These are phyloP conservation scores for Sylvilagus bachmani DNA, from an alignment of 2,113 vertebrate genomes.

Conservation along the genomic window DNA sequence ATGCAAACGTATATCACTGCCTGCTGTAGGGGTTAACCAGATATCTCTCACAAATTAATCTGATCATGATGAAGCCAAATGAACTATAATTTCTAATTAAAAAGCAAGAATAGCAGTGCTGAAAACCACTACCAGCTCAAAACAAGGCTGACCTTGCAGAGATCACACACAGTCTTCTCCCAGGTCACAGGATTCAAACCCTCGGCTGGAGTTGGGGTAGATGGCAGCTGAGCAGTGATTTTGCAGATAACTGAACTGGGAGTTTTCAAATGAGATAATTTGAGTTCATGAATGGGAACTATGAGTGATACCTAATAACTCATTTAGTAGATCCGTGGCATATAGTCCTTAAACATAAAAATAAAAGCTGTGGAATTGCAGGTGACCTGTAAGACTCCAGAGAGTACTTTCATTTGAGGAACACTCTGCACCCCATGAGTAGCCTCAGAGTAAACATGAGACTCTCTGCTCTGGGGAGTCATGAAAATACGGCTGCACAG, in stretches of 20 bases:
- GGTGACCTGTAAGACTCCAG: background rate
- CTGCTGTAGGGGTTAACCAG: slow-evolving; percentile 35
- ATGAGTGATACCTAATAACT: slow-evolving; percentile 69
- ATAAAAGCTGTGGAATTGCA: background rate
- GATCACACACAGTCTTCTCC: background rate
- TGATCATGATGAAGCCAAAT: slow-evolving; percentile 50
- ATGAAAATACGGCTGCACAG: background rate
- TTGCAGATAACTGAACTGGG: slow-evolving; percentile 72
- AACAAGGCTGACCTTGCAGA: background rate
- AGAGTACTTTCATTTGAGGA: background rate
- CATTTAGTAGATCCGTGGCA: slow-evolving; percentile 48
- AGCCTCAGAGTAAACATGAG: background rate
- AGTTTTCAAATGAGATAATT: slow-evolving; percentile 58
- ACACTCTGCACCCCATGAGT: background rate
- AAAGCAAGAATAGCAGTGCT: slow-evolving; percentile 47
- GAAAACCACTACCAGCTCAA: slow-evolving; percentile 35
- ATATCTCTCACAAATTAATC: slow-evolving; percentile 41
- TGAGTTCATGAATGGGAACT: slow-evolving; percentile 67
- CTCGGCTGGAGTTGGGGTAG: background rate
- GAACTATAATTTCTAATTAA: slow-evolving; percentile 66
- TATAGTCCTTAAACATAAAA: slow-evolving; percentile 38
- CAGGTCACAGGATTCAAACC: slow-evolving; percentile 26
- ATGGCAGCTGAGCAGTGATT: slow-evolving; percentile 2
- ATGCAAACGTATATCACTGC: slow-evolving; percentile 57
- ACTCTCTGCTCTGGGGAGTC: background rate